Evolutionary conservation across 2,888 invertebrate species (phyloP), one percentile per base, ranked within the genome.

Genomic region (Pyrochroa serraticornis): DNA sequence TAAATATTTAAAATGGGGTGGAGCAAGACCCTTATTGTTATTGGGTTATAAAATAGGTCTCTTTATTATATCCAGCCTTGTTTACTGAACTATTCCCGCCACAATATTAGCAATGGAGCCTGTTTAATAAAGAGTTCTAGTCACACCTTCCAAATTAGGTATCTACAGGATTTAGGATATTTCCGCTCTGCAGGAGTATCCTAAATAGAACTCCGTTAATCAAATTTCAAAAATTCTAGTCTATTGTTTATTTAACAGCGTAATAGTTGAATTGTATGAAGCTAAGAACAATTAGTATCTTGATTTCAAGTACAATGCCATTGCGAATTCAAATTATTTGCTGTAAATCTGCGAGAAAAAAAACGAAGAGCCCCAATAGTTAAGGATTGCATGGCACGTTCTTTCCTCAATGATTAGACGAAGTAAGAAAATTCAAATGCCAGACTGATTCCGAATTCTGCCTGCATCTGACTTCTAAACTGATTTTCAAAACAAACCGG

Each of bases 401-500:
- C 60, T 65, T 53, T 61, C 66, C 65, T 64, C 68, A 68, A 71
- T 72, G 71, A 72, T 73, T 72, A 72, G 69, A 70, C 69, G 65
- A 66, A 69, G 64, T 64, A 66, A 65, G 69, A 69, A 64, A 70
- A 70, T 70, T 70, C 69, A 68, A 64, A 69, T 66, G 69, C 64
- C 65, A 65, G 68, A 67, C 68, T 68, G 65, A 71, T 71, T 71
- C 62, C 61, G 68, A 63, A 71, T 69, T 68, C 71, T 45, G 62
- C 56, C 49, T 50, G 63, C 69, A 67, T 66, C 33, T 64, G 56
- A 70, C 62, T 72, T 71, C 59, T 65, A 68, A 74, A 72, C 71
- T 72, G 74, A 73, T 74, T 73, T 69, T 64, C 64, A 71, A 74
- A 74, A 71, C 70, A 73, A 72, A 73, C 71, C 62, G 61, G 67